Evolutionary conservation across 2,113 vertebrate genomes (phyloP), one percentile per base, ranked within the genome.

Genomic region (Craseonycteris thonglongyai): DNA sequence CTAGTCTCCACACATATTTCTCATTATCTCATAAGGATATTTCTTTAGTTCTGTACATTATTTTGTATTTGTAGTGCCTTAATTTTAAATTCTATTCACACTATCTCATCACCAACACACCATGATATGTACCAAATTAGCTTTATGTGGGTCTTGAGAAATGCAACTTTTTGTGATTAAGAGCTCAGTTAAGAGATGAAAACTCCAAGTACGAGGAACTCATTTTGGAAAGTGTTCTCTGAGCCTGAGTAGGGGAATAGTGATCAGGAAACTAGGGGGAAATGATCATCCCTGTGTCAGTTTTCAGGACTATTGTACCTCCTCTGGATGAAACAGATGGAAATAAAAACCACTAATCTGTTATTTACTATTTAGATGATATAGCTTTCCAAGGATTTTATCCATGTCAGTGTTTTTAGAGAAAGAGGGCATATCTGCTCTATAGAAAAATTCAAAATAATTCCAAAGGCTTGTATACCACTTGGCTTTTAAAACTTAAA

Each of bases 101-200:
- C 61, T 47, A 87, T 42, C 38, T 63, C 7, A 35, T 88, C 51
- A 63, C 3, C 24, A 56, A 45, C 45, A 78, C 16, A n/a, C 19
- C 24, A 56, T 59, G 81, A 4, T n/a, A n/a, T 40, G 10, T 28
- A 40, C 21, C 78, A 92, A 87, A 72, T 78, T 28, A 79, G 86
- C 40, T 90, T 81, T 84, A 80, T 81, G 91, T 93, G 83, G 75
- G n/a, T 92, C 66, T 90, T 76, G 56, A 88, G 26, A 74, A 61
- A 61, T 45, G 26, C 30, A 33, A 33, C 6, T 45, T 94, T 92
- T 69, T 88, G 22, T 89, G 28, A 76, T 13, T 71, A 69, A 76
- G 22, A 69, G 56, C 26, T 6, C 79, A 74, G 24, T 51, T 85
- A 89, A 58, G 54, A 85, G 28, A 58, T 78, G 74, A 82, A 90